A percentile compares a stretch with the other conserved stretches of the same genome.
These are phyloP conservation scores for Polylopha cassiicola DNA, from an alignment of 2,888 invertebrate genomes.

Conservation along the genomic window DNA sequence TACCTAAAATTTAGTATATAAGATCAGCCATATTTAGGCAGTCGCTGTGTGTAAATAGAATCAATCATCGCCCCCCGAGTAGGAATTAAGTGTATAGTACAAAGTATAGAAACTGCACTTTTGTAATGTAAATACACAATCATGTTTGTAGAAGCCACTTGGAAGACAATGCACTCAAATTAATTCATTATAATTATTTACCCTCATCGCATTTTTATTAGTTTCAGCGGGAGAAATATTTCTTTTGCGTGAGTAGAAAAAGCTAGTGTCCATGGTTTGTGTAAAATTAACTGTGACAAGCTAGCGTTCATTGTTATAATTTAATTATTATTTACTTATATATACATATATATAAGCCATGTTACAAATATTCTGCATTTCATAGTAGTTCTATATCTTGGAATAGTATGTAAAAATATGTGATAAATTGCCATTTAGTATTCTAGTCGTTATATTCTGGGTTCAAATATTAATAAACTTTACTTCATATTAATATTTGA, in stretches of 20 bases:
- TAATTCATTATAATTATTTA: too few relatives aligned
- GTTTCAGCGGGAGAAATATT: too few relatives aligned
- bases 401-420: conserved; percentile 17
- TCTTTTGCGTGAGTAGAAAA: too few relatives aligned
- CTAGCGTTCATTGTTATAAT: too few relatives aligned
- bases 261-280: too few relatives aligned
- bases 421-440: conserved; percentile 23
- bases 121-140: conserved; percentile 17
- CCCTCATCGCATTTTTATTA: too few relatives aligned
- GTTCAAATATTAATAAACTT: not conserved
- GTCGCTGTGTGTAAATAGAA: conserved; percentile 16
- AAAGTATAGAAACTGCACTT: conserved; percentile 29
- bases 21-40: conserved; percentile 9
- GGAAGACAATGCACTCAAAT: too few relatives aligned
- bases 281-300: too few relatives aligned
- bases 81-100: conserved; percentile 30
- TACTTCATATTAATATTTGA: conserved; percentile 1
- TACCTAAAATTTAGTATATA: conserved; percentile 3
- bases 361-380: conserved; percentile 17
- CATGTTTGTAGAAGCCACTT: too few relatives aligned
- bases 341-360: too few relatives aligned
- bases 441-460: conserved; percentile 8
- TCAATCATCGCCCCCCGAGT: conserved; percentile 13
- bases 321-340: too few relatives aligned
- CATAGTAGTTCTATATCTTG: conserved; percentile 18